These are phyloP conservation scores for Loriculus beryllinus DNA, from an alignment of 2,797 vertebrate species.

Conservation along the genomic window DNA sequence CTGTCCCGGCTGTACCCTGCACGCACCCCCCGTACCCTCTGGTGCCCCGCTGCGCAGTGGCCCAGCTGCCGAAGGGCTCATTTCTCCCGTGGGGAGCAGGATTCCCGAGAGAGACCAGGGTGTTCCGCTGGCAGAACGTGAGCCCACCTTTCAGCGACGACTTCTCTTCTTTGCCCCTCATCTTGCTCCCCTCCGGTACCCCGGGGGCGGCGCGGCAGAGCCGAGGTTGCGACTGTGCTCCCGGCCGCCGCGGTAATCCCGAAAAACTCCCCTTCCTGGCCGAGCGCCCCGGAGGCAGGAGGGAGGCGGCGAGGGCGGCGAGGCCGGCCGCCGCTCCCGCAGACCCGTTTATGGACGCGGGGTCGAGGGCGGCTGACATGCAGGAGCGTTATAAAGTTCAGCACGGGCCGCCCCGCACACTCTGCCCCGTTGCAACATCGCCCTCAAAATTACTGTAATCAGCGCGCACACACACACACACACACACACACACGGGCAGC, in stretches of 20 bases:
- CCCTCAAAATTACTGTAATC: slow-evolving; percentile 71
- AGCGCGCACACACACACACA: not conserved
- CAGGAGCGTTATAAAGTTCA: slow-evolving; percentile 74
- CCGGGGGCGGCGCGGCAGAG: not conserved
- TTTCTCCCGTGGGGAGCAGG: not conserved
- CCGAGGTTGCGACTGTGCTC: not conserved
- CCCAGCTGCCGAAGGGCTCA: too few relatives aligned
- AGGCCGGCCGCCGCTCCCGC: not conserved
- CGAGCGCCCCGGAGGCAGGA: slow-evolving; percentile 13
- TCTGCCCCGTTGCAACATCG: slow-evolving; percentile 64
- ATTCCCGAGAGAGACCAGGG: not conserved
- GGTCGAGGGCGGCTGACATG: slow-evolving; percentile 70
- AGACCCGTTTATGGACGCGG: slow-evolving; percentile 51
- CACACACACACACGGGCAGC: not conserved
- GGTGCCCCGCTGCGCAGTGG: not conserved
- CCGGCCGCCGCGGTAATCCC: not conserved
- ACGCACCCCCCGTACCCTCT: not conserved
- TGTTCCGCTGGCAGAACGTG: too few relatives aligned
- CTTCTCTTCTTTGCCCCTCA: slow-evolving; percentile 76
- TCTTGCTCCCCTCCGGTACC: slow-evolving; percentile 11
- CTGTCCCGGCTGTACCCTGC: not conserved
- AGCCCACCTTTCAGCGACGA: slow-evolving; percentile 79
- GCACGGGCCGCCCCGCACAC: slow-evolving; percentile 57
- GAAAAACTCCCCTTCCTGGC: slow-evolving; percentile 8
- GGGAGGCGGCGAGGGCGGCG: slow-evolving; percentile 25